A percentile compares a stretch with the other conserved stretches of the same genome.
Evolutionary conservation across 2,113 vertebrate species (phyloP).

Genomic region (Chaetura pelagica): DNA sequence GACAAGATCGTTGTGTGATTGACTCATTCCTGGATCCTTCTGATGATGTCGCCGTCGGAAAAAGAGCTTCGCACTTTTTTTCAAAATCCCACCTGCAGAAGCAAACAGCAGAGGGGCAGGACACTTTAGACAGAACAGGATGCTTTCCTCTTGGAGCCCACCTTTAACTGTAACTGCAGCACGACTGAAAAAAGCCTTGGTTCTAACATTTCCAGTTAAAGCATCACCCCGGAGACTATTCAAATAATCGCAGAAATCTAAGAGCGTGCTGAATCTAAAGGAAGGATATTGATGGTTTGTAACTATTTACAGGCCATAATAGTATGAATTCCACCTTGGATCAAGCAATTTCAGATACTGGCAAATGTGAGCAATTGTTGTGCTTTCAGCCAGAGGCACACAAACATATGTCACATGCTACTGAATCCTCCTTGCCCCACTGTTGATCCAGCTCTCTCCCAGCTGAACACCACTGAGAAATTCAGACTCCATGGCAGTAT

Average conservation of each 20-base stretch:
- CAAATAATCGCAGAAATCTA: not conserved
- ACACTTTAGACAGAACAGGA: constrained; percentile 9
- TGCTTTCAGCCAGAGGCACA: not conserved
- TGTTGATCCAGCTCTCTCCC: not conserved
- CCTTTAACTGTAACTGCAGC: not conserved
- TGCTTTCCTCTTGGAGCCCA: not conserved
- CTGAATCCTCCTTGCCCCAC: not conserved
- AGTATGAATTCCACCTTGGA: not conserved
- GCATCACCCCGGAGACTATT: not conserved
- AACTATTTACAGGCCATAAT: not conserved
- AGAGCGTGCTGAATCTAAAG: not conserved
- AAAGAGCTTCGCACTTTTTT: constrained; percentile 92
- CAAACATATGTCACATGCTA: not conserved
- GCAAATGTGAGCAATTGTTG: accelerated
- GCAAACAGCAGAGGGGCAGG: not conserved
- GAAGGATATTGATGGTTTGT: not conserved
- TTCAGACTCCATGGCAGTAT: not conserved
- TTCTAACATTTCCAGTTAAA: not conserved
- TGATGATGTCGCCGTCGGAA: constrained; percentile 92
- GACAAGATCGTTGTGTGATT: constrained; percentile 94
- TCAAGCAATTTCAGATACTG: not conserved
- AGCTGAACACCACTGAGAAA: not conserved
- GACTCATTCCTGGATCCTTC: constrained; percentile 96
- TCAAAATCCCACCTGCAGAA: constrained; percentile 86
- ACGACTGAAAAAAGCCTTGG: not conserved